These are phyloP conservation scores for Agapornis roseicollis DNA, from an alignment of 2,113 vertebrate genomes.

Conservation along the genomic window DNA sequence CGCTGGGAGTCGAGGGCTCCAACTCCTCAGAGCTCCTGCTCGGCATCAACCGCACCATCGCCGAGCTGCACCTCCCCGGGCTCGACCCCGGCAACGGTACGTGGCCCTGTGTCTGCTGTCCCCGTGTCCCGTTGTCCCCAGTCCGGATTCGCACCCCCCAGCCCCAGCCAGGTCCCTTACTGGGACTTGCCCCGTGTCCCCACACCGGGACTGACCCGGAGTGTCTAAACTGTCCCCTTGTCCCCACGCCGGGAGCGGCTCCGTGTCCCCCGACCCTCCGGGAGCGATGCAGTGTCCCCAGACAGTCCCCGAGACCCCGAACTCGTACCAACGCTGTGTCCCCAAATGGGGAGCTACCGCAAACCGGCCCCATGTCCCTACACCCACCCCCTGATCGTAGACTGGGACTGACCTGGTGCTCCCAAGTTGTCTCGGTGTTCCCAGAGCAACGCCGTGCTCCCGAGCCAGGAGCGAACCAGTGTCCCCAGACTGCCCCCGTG, in stretches of 20 bases:
- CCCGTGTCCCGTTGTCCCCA: neutral
- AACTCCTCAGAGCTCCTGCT: constrained; percentile 84
- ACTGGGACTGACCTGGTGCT: neutral
- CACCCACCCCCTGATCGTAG: rapidly evolving
- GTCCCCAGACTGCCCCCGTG: neutral
- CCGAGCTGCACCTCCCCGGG: constrained; percentile 80
- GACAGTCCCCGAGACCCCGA: rapidly evolving
- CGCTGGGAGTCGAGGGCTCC: constrained; percentile 73
- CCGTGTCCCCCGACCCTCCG: neutral
- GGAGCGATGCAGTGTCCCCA: neutral
- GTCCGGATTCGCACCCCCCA: neutral
- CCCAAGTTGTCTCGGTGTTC: neutral
- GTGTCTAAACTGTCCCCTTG: rapidly evolving
- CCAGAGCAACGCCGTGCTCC: neutral
- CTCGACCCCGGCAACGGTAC: constrained; percentile 81
- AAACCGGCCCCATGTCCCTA: neutral
- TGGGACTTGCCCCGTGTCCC: neutral
- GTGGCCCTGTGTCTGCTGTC: neutral
- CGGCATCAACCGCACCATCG: constrained; percentile 76
- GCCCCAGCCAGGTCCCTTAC: neutral
- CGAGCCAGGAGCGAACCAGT: rapidly evolving
- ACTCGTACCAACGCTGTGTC: rapidly evolving
- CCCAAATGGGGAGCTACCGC: neutral
- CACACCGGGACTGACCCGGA: rapidly evolving
- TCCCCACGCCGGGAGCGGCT: neutral